These are phyloP conservation scores for Nycteola revayana DNA, from an alignment of 2,888 invertebrate genomes.

Conservation along the genomic window DNA sequence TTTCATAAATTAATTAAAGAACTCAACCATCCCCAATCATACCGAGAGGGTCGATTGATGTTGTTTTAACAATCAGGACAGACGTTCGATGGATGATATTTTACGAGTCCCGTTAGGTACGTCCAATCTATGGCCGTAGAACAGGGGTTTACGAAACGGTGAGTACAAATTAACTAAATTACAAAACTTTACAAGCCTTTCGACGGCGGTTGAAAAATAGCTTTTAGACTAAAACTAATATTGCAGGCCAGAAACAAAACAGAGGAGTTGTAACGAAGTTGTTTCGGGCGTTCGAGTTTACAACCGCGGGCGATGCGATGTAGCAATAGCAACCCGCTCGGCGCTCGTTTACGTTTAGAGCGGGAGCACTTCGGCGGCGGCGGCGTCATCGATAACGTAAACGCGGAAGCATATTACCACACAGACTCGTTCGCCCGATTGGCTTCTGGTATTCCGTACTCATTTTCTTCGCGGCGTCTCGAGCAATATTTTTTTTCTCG, in stretches of 20 bases:
- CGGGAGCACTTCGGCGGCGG: conserved; percentile 41
- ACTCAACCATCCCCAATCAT: conserved; percentile 15
- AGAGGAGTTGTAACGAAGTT: conserved; percentile 77
- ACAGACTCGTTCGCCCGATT: conserved; percentile 69
- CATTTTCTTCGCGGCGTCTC: conserved; percentile 68
- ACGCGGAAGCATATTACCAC: conserved; percentile 66
- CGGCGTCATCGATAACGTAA: conserved; percentile 64
- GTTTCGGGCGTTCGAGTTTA: conserved; percentile 66
- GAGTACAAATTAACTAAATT: conserved; percentile 76
- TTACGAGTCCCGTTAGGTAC: conserved; percentile 48
- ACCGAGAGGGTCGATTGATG: conserved; percentile 34
- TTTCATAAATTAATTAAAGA: conserved; percentile 30
- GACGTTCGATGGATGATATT: conserved; percentile 45
- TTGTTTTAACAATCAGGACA: conserved; percentile 51
- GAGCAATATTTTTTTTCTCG: conserved; percentile 65
- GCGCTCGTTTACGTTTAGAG: conserved; percentile 52
- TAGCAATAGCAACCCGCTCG: conserved; percentile 37
- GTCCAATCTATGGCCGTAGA: conserved; percentile 50
- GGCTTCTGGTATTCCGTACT: conserved; percentile 69
- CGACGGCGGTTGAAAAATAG: conserved; percentile 76
- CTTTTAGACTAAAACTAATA: conserved; percentile 80
- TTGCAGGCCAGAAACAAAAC: conserved; percentile 74
- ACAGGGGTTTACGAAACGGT: conserved; percentile 53
- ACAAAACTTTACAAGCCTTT: conserved; percentile 77
- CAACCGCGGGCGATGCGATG: conserved; percentile 59